phyloP scores from a whole-genome alignment of 23 tunicate genomes.

The Diplosoma virens region DNA sequence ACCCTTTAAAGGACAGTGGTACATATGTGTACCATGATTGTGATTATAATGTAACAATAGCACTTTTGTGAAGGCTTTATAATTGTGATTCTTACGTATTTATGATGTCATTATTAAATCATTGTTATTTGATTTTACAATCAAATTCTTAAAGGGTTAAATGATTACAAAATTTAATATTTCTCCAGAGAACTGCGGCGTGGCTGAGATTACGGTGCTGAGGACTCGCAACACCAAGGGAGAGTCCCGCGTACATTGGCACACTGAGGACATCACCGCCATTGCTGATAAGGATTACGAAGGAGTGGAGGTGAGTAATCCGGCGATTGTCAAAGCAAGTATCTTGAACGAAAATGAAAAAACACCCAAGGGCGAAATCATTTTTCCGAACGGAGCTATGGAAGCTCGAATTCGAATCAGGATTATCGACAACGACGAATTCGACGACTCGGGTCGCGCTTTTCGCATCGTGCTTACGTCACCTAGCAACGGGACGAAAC shows the following conservation, averaged over 20 bases:
- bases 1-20: too few species aligned
- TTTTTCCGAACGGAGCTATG: conserved; percentile 66
- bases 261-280: conserved; percentile 97
- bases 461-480: conserved; percentile 74
- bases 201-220: conserved; percentile 88
- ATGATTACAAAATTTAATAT: too few species aligned
- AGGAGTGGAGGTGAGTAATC: conserved; percentile 41
- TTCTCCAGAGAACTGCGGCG: conserved; percentile 97
- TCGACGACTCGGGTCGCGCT: conserved; percentile 80
- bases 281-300: conserved; percentile 96
- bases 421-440: conserved; percentile 96
- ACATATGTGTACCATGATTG: too few species aligned
- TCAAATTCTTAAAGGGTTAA: too few species aligned
- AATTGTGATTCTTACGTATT: too few species aligned
- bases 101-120: too few species aligned
- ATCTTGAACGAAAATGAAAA: not conserved
- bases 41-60: too few species aligned
- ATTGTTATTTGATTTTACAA: too few species aligned
- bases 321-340: not conserved
- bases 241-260: conserved; percentile 62
- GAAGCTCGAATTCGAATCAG: conserved; percentile 78
- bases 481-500: conserved; percentile 92
- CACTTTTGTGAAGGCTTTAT: too few species aligned
- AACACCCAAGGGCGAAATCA: conserved; percentile 60
- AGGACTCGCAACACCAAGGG: conserved; percentile 93